Percentiles rank a stretch among this genome's conserved stretches.
phyloP scores from a whole-genome alignment of 37 sponge, comb jelly and placozoan species.

The Amphimedon queenslandica region DNA sequence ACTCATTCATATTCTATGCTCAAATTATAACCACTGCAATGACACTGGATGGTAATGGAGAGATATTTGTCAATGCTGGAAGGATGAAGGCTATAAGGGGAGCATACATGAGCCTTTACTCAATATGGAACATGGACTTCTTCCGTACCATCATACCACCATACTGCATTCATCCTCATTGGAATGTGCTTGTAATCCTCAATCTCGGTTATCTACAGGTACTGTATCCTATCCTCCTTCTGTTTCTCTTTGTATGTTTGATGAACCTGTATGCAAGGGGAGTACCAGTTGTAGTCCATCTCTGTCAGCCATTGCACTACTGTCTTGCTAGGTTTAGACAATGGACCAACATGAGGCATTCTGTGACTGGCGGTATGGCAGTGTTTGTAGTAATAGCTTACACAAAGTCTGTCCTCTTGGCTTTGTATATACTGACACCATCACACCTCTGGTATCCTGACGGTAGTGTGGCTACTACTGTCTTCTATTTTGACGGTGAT shows the following conservation, averaged over 20 bases:
- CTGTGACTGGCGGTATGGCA: slow-evolving; percentile 46
- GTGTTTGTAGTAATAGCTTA: slow-evolving; percentile 40
- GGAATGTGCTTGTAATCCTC: slow-evolving; percentile 6
- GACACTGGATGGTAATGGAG: background rate
- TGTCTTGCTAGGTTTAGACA: slow-evolving; percentile 5
- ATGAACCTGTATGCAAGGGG: slow-evolving; percentile 27
- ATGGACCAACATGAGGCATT: slow-evolving; percentile 5
- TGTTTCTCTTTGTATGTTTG: slow-evolving; percentile 7
- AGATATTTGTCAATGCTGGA: background rate
- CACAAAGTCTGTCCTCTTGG: slow-evolving; percentile 23
- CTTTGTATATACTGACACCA: slow-evolving; percentile 28
- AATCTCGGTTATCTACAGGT: slow-evolving; percentile 30
- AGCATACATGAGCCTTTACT: slow-evolving; percentile 8
- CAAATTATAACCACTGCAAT: slow-evolving; percentile 36
- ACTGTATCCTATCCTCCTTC: slow-evolving; percentile 38
- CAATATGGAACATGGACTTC: slow-evolving; percentile 61
- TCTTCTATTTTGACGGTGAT: background rate
- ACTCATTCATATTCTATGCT: slow-evolving; percentile 58
- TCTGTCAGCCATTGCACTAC: slow-evolving; percentile 35
- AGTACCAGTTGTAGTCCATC: background rate
- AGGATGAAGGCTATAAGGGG: background rate
- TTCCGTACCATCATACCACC: slow-evolving; percentile 9
- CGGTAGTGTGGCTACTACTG: background rate
- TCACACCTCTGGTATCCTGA: background rate
- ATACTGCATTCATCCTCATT: slow-evolving; percentile 14